Base-by-base conservation (phyloP, 2,888 invertebrate species). In the Philopedon plagiatum region DNA sequence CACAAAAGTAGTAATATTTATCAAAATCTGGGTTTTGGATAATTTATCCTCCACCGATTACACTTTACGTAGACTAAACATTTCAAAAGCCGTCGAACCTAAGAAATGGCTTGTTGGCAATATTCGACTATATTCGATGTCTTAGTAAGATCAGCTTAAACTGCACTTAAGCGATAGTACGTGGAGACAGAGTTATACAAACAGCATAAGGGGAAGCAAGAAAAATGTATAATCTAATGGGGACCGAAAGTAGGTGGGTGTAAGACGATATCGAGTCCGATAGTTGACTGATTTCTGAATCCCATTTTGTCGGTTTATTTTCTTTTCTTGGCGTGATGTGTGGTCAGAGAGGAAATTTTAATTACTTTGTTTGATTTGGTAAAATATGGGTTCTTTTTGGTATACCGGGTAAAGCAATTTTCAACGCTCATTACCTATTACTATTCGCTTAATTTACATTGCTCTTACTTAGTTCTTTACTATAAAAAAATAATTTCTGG, bases 41-140 rank as follows among this genome's bases (percentile, higher is more conserved):
- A 58, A 67, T 67, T 67, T 67, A 61, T 21, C 49, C 23, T 21
- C 49, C 23, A 60, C 13, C 57, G 49, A 61, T 67, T 67, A 67
- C 60, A 39, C 23, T 60, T 67, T 67, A 26, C 11, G 67, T 67
- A 67, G 67, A 67, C 67, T 67, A 67, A 67, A 67, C 67, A 67
- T 49, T 23, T 37, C 49, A 32, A 64, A 60, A 67, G 67, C 49
- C 67, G 60, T 65, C 64, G 64, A 65, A 65, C 64, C 29, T 41
- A 19, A 65, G 64, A 56, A 65, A 65, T 56, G 56, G 64, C 64
- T 65, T 56, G 64, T 56, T 65, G 9, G 64, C 56, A 41, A 56
- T 65, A 65, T 65, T 64, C 44, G 61, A 41, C 61, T 32, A 29
- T 29, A 23, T 61, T 46, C 29, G 19, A 9, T 61, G 29, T 1